Evolutionary conservation across 2,113 vertebrate species (phyloP).

Genomic region (Anarrhichthys ocellatus): DNA sequence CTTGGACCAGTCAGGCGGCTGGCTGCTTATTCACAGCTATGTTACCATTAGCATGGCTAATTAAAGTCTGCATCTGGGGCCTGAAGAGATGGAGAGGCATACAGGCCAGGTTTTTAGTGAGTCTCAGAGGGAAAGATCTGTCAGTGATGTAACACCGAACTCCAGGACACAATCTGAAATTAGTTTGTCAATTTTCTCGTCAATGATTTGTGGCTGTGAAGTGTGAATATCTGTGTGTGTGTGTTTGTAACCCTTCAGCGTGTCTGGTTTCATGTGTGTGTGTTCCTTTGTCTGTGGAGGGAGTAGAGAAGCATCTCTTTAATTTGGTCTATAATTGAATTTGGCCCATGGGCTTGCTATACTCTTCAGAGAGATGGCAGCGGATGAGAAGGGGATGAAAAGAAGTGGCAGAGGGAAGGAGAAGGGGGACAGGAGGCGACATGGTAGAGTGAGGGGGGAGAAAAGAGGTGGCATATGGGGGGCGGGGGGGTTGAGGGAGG

Average conservation of each 20-base stretch:
- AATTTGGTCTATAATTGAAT: constrained; percentile 78
- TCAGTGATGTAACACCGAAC: constrained; percentile 12
- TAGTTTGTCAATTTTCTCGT: constrained; percentile 23
- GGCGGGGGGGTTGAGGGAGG: constrained; percentile 36
- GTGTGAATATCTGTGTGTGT: constrained; percentile 30
- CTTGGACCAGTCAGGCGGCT: constrained; percentile 32
- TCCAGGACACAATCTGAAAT: constrained; percentile 23
- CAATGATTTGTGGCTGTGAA: constrained; percentile 4
- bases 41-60: constrained; percentile 50
- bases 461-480: constrained; percentile 38
- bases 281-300: constrained; percentile 56
- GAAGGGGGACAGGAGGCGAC: constrained; percentile 35
- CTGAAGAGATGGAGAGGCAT: constrained; percentile 32
- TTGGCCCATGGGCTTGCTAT: constrained; percentile 69
- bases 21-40: constrained; percentile 46
- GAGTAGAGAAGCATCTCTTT: constrained; percentile 70
- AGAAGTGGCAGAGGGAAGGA: constrained; percentile 34
- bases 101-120: constrained; percentile 22
- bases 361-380: constrained; percentile 66
- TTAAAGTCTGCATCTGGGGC: constrained; percentile 51
- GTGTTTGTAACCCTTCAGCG: constrained; percentile 24
- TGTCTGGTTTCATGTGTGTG: constrained; percentile 35
- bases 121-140: constrained; percentile 15
- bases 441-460: constrained; percentile 18
- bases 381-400: constrained; percentile 62